A percentile compares a stretch with the other conserved stretches of the same genome.
These are phyloP conservation scores for Ornithoptera priamus DNA, from an alignment of 2,888 invertebrate genomes.

Conservation along the genomic window DNA sequence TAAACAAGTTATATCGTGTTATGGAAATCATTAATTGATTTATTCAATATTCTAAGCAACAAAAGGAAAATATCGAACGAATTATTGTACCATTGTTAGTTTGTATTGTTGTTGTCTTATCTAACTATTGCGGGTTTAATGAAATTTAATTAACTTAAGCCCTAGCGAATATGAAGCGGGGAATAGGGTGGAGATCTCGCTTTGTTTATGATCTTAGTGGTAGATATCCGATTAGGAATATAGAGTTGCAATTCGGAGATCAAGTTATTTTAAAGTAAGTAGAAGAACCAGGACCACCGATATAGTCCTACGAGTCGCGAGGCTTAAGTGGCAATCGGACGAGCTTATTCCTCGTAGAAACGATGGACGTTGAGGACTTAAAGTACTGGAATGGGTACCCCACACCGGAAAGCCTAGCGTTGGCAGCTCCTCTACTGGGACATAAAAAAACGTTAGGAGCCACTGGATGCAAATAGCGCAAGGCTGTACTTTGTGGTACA, in stretches of 20 bases:
- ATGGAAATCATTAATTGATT: background rate
- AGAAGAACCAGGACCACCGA: too few relatives aligned
- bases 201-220: background rate
- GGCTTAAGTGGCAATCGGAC: too few relatives aligned
- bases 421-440: too few relatives aligned
- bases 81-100: background rate
- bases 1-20: background rate
- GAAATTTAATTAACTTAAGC: conserved; percentile 17
- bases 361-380: too few relatives aligned
- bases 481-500: too few relatives aligned
- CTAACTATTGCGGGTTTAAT: conserved; percentile 15
- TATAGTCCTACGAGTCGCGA: too few relatives aligned
- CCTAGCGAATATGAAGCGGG: background rate
- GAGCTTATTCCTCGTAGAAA: too few relatives aligned
- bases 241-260: background rate
- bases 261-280: too few relatives aligned
- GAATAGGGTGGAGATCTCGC: background rate
- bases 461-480: too few relatives aligned
- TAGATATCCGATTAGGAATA: background rate
- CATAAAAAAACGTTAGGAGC: too few relatives aligned
- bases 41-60: background rate
- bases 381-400: too few relatives aligned
- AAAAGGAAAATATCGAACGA: background rate
- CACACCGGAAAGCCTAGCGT: too few relatives aligned
- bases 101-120: conserved; percentile 12